Base-by-base conservation (phyloP, 1,140 invertebrate genomes). In the Trichonephila inaurata region DNA sequence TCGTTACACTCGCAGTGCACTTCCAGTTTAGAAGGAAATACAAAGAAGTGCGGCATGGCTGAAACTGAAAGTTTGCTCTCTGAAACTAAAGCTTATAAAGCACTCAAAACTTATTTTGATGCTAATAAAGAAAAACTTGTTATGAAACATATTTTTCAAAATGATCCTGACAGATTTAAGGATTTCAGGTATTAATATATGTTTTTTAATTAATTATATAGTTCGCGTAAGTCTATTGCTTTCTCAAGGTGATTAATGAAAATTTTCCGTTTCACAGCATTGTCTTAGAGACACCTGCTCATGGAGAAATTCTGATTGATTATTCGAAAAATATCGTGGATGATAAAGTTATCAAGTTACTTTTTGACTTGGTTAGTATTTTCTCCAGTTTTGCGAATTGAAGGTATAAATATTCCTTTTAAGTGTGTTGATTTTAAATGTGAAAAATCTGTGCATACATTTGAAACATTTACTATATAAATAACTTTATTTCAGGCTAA, bases 311-410 rank as follows among this genome's bases (percentile, higher is more conserved):
- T 95, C 96, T 99, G 44, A 95, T 98, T 94, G 99, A 99, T 96
- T 99, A 98, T 96, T 99, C 99, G 18, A 99, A 99, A 96, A 99
- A 99, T 96, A 96, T 98, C 24, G 97, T 99, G 89, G 97, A 98
- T 95, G 97, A 98, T 28, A 97, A 98, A 94, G 97, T 97, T 2
- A 96, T 99, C 94, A 95, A 96, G 6, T 95, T 98, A 14, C 96
- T 99, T 8, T 96, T 99, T 85, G 96, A 98, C 81, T 96, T 99
- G 96, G 97, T 97, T 96, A 96, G 64, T 66, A 88, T 66, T 69
- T 89, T 69, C n/a, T 51, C 51, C 10, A 10, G 51, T 51, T 51
- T 51, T 12, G 51, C 51, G 10, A 40, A 40, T 40, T 4, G 33
- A 40, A 10, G 10, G 51, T 51, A 10, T 51, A 51, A 51, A 51